These are phyloP conservation scores for Tetragonula carbonaria DNA, from an alignment of 2,888 invertebrate genomes.

Conservation along the genomic window DNA sequence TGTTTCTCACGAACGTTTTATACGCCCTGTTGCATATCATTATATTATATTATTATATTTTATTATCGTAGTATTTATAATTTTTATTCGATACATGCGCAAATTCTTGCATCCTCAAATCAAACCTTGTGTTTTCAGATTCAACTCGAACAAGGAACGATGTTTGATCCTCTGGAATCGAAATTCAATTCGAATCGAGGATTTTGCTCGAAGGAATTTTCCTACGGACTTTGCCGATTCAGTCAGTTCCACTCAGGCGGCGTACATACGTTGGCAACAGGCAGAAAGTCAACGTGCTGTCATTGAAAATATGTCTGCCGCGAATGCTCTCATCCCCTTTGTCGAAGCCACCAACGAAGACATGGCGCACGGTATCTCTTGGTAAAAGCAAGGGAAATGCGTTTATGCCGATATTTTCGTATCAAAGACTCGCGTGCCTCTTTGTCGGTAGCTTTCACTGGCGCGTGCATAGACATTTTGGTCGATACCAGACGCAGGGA, in stretches of 20 bases:
- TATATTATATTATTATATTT: no score
- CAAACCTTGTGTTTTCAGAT: no score
- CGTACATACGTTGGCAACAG: neutral
- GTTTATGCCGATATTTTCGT: conserved; percentile 66
- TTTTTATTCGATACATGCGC: no score
- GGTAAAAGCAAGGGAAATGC: conserved; percentile 70
- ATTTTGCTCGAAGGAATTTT: neutral
- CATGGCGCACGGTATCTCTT: conserved; percentile 43
- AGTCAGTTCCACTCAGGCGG: neutral
- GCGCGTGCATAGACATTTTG: conserved; percentile 22
- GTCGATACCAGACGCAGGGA: conserved; percentile 43
- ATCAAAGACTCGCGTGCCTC: conserved; percentile 48
- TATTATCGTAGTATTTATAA: no score
- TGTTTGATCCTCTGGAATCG: no score
- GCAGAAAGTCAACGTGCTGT: conserved; percentile 23
- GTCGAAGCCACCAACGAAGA: conserved; percentile 55
- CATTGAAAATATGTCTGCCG: conserved; percentile 28
- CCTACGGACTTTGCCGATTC: neutral
- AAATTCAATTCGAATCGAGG: neutral
- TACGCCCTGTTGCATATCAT: no score
- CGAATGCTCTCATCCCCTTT: conserved; percentile 43
- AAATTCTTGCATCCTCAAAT: no score
- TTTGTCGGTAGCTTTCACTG: conserved; percentile 32
- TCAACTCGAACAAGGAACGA: no score
- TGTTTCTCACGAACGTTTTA: no score